Conservation (phyloP, 2,888 invertebrate species). For the Gryllus longicercus region DNA sequence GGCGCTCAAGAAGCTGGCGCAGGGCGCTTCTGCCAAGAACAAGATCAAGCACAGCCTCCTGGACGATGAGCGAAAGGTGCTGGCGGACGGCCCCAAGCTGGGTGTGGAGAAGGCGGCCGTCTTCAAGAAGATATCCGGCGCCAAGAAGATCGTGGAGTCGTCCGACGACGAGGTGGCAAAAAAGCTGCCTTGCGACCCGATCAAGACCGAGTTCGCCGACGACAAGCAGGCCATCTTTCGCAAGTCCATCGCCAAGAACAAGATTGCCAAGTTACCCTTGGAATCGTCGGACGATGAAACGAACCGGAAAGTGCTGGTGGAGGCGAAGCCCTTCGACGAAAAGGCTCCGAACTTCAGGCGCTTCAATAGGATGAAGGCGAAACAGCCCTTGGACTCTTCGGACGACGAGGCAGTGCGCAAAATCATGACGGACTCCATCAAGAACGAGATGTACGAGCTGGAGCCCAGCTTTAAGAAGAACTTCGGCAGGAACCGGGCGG, state of each 20-base stretch:
- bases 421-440: slow-evolving; percentile 26
- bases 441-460: slow-evolving; percentile 27
- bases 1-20: slow-evolving; percentile 38
- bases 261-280: slow-evolving; percentile 27
- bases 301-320: slow-evolving; percentile 41
- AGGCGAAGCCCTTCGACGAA: slow-evolving; percentile 42
- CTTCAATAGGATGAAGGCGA: slow-evolving; percentile 19
- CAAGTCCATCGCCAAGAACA: slow-evolving; percentile 28
- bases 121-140: slow-evolving; percentile 29
- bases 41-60: slow-evolving; percentile 28
- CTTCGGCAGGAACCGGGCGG: slow-evolving; percentile 28
- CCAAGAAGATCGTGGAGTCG: slow-evolving; percentile 33
- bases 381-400: slow-evolving; percentile 32
- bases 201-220: slow-evolving; percentile 42
- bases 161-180: slow-evolving; percentile 42
- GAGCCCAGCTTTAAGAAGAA: slow-evolving; percentile 29
- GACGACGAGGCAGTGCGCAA: slow-evolving; percentile 34
- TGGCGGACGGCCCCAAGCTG: slow-evolving; percentile 28
- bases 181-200: slow-evolving; percentile 41
- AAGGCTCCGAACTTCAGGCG: slow-evolving; percentile 35
- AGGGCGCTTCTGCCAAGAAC: slow-evolving; percentile 23
- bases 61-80: slow-evolving; percentile 29
- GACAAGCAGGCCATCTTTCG: slow-evolving; percentile 37
- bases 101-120: slow-evolving; percentile 42
- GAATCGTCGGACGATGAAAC: slow-evolving; percentile 34